A percentile compares a stretch with the other conserved stretches of the same genome.
These are phyloP conservation scores for Teinopalpus imperialis DNA, from an alignment of 2,888 invertebrate genomes.

Conservation along the genomic window DNA sequence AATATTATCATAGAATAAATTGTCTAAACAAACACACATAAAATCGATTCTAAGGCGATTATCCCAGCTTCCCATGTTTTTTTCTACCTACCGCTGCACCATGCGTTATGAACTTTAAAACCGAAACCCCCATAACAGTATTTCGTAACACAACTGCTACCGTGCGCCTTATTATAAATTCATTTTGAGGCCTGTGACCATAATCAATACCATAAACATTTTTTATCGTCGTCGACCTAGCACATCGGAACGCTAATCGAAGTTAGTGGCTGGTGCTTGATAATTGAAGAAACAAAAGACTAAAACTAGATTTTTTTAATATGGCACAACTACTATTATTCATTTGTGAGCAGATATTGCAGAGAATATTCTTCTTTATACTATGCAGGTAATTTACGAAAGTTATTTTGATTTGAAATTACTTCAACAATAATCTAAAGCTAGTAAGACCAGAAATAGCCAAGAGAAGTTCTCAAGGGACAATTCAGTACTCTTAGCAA, in stretches of 20 bases:
- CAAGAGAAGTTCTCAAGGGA: too few relatives aligned
- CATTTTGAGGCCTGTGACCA: conserved; percentile 20
- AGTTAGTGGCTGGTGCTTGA: conserved; percentile 49
- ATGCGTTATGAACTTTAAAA: conserved; percentile 3
- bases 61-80: neutral
- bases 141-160: conserved; percentile 20
- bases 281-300: conserved; percentile 47
- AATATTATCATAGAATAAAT: too few relatives aligned
- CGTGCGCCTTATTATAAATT: conserved; percentile 22
- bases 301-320: too few relatives aligned
- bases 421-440: too few relatives aligned
- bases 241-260: conserved; percentile 59
- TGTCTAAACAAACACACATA: conserved; percentile 5
- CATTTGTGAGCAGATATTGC: too few relatives aligned
- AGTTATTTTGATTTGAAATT: too few relatives aligned
- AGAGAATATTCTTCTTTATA: too few relatives aligned
- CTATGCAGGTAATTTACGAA: too few relatives aligned
- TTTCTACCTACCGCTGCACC: conserved; percentile 1
- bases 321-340: too few relatives aligned
- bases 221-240: conserved; percentile 70
- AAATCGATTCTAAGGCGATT: neutral
- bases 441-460: too few relatives aligned
- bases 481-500: too few relatives aligned
- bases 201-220: conserved; percentile 63
- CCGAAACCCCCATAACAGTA: conserved; percentile 10